phyloP scores from a whole-genome alignment of 2,113 vertebrate genomes.

The human (Homo sapiens) region GRCh38 chr13:24276501-24277000 shows the following conservation, averaged over 20 bases:
- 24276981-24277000: neutral
- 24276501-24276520: neutral
- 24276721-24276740: neutral
- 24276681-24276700: neutral
- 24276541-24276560: neutral
- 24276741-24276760: neutral
- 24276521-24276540: neutral
- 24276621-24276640: no score
- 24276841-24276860: neutral
- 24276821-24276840: neutral
- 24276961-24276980: neutral
- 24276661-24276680: neutral
- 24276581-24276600: neutral
- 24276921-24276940: no score
- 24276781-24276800: neutral
- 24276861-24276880: neutral
- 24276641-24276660: neutral
- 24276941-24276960: neutral
- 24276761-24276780: neutral
- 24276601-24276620: neutral
- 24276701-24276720: neutral
- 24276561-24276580: neutral
- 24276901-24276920: neutral
- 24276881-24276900: fast-evolving
- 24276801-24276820: neutral